These are phyloP conservation scores for Zosterops pallidus DNA, from an alignment of 2,113 vertebrate genomes.

Conservation along the genomic window DNA sequence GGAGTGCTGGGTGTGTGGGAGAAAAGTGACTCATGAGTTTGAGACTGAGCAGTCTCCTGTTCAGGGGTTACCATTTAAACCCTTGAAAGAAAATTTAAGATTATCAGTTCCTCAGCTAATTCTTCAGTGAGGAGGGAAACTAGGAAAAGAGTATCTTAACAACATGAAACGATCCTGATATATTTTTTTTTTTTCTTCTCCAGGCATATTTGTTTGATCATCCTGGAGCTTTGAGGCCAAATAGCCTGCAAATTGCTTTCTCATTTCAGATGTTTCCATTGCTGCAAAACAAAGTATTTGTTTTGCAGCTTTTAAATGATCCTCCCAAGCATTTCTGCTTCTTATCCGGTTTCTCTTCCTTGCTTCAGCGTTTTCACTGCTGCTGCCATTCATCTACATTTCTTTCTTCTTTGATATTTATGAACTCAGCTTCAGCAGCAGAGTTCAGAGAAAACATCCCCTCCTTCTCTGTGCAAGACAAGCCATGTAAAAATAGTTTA, in stretches of 20 bases:
- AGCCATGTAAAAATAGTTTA: background rate
- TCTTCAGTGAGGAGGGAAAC: background rate
- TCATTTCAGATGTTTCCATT: slow-evolving; percentile 36
- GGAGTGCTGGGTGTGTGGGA: background rate
- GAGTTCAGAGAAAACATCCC: background rate
- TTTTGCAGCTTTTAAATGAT: slow-evolving; percentile 49
- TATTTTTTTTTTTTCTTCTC: background rate
- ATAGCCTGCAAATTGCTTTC: slow-evolving; percentile 58
- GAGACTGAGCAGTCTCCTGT: background rate
- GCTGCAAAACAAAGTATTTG: slow-evolving; percentile 54
- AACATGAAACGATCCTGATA: background rate
- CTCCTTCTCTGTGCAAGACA: background rate
- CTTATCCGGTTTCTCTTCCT: slow-evolving; percentile 13
- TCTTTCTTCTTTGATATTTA: slow-evolving; percentile 58
- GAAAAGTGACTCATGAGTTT: background rate
- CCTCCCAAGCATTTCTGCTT: slow-evolving; percentile 35
- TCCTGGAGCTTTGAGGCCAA: slow-evolving; percentile 12
- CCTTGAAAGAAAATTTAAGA: background rate
- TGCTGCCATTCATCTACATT: slow-evolving; percentile 21
- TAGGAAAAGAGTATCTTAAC: background rate
- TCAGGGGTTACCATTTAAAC: slow-evolving; percentile 7
- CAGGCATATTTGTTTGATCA: background rate
- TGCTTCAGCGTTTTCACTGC: slow-evolving; percentile 14
- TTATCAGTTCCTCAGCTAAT: background rate
- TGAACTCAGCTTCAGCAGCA: slow-evolving; percentile 5